phyloP scores from a whole-genome alignment of 2,113 vertebrate species.

The Athene noctua region DNA sequence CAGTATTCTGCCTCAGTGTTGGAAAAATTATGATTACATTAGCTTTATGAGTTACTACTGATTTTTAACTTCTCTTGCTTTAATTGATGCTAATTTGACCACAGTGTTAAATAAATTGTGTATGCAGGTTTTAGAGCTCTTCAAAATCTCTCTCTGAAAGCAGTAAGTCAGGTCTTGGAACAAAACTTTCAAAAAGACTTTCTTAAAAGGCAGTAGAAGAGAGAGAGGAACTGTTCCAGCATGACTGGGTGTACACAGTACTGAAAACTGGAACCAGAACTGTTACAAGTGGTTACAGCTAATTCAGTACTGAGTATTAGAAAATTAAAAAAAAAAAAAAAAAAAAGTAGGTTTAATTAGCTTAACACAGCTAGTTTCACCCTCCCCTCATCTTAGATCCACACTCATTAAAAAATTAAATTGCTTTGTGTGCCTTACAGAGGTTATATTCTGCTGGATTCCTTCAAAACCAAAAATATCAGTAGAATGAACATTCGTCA shows the following conservation, averaged over 20 bases:
- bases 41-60: not conserved
- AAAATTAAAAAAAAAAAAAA: not conserved
- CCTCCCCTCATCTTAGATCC: not conserved
- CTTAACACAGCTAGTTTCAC: not conserved
- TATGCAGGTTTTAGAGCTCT: not conserved
- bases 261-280: not conserved
- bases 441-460: not conserved
- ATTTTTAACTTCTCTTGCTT: not conserved
- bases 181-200: not conserved
- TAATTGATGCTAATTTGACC: slow-evolving; percentile 13
- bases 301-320: slow-evolving; percentile 2
- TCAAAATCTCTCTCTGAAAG: slow-evolving; percentile 5
- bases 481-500: slow-evolving; percentile 1
- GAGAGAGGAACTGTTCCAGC: not conserved
- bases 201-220: not conserved
- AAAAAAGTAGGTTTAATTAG: slow-evolving; percentile 3
- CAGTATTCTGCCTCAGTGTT: not conserved
- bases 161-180: not conserved
- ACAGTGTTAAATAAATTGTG: not conserved
- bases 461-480: slow-evolving; percentile 21
- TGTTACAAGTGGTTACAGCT: slow-evolving; percentile 15
- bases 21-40: not conserved
- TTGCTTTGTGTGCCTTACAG: not conserved
- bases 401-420: slow-evolving; percentile 9
- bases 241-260: not conserved